A percentile compares a stretch with the other conserved stretches of the same genome.
These are phyloP conservation scores for Sterrhoptilus dennistouni DNA, from an alignment of 2,113 vertebrate genomes.

Conservation along the genomic window DNA sequence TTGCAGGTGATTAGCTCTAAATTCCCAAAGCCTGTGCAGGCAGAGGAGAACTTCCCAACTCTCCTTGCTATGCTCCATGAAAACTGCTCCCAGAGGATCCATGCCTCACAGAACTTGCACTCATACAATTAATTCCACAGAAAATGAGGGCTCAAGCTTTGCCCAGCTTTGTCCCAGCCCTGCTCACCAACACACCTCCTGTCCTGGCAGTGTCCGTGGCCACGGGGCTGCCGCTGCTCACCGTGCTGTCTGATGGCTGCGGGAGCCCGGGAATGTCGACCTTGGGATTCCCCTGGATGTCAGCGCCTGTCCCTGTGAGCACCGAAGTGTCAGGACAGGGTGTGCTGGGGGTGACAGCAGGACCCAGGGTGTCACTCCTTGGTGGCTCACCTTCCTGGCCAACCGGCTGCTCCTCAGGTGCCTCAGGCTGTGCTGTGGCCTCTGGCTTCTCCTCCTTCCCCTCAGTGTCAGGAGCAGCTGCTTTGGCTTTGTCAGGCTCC, in stretches of 20 bases:
- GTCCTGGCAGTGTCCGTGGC: neutral
- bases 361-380: neutral
- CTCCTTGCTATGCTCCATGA: fast-evolving
- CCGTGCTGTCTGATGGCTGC: neutral
- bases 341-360: neutral
- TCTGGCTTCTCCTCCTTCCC: neutral
- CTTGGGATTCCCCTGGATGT: neutral
- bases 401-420: neutral
- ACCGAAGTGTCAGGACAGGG: fast-evolving
- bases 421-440: slow-evolving; percentile 6
- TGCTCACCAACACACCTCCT: neutral
- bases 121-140: fast-evolving
- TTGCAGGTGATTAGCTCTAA: neutral
- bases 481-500: neutral
- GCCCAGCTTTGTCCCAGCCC: neutral
- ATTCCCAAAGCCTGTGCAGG: neutral
- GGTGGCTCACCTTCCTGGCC: neutral
- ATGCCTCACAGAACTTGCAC: neutral
- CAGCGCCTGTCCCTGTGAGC: slow-evolving; percentile 6
- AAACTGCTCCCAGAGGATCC: neutral
- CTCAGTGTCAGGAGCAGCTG: fast-evolving
- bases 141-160: fast-evolving
- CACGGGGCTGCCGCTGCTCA: fast-evolving
- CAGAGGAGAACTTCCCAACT: neutral
- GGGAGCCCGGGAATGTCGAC: neutral